Conservation (phyloP, 2,113 vertebrate species). For the Hypanus sabinus region DNA sequence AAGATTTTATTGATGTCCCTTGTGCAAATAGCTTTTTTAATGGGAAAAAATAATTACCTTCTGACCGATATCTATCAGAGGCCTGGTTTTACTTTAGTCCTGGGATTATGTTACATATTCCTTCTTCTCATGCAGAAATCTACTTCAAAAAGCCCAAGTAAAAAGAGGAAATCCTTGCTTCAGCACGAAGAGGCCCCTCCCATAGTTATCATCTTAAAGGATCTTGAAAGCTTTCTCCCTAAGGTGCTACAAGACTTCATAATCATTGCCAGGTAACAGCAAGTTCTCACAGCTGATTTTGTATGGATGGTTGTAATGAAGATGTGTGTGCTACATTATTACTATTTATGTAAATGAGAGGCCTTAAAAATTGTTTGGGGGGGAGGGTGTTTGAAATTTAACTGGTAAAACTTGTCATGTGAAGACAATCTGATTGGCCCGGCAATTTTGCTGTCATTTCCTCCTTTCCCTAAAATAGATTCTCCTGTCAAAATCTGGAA, state of each 20-base stretch:
- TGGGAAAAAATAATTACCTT: background rate
- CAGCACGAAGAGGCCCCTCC: conserved; percentile 60
- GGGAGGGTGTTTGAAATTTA: background rate
- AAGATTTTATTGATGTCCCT: background rate
- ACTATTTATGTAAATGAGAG: background rate
- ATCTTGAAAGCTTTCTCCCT: conserved; percentile 84
- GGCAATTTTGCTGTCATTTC: too few species aligned
- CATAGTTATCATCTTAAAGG: conserved; percentile 82
- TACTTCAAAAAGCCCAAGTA: conserved; percentile 49
- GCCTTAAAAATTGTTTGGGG: background rate
- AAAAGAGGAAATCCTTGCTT: conserved; percentile 48
- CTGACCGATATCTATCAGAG: background rate
- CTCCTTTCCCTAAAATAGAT: too few species aligned
- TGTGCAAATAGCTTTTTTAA: background rate
- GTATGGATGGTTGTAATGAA: background rate
- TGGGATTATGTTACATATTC: background rate
- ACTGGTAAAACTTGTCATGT: background rate
- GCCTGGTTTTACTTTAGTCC: background rate
- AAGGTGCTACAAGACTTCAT: conserved; percentile 88
- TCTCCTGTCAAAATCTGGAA: too few species aligned
- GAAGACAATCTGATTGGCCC: background rate
- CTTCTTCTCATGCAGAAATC: conserved; percentile 47
- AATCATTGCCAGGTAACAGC: conserved; percentile 78
- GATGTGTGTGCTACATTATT: background rate
- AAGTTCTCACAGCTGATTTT: background rate